Evolutionary conservation across 2,113 vertebrate species (phyloP), one percentile per base, ranked within the genome.

Genomic region (Periophthalmus modestus): DNA sequence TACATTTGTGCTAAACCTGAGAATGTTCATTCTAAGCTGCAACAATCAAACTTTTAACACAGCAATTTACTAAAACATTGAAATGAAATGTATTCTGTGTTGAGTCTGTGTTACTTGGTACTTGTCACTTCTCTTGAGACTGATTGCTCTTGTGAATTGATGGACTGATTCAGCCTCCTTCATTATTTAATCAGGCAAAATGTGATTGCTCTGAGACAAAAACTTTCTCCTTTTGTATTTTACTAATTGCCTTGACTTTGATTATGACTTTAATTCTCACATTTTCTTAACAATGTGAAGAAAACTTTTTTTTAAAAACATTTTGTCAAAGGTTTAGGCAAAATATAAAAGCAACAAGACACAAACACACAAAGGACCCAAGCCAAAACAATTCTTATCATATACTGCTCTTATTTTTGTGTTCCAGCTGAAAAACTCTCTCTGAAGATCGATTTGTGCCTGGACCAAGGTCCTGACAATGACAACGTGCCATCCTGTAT

Each of bases 401-500:
- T 66, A 3, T 65, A 66, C 75, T 72, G 67, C 72, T 58, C 75
- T n/a, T 55, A n/a, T 55, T 21, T 55, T 67, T 75, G 69, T 52
- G 72, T 85, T 82, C 70, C 89, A 99, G 98, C 92, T 99, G 82
- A 97, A 96, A 92, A 99, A 99, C 91, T 96, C 96, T 96, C 96
- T 69, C 87, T 98, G 92, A 98, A 97, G 94, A 96, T 84, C 15
- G 97, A 99, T 81, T 87, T 99, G 88, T 99, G 98, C 93, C 94
- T 99, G 84, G 98, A 99, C 89, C 98, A 99, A 90, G 98, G 98
- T 6, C 97, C 98, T 18, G 96, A 97, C 77, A 96, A 95, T 1
- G 97, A 99, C 93, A 99, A 99, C 36, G 91, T 96, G 59, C 98
- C 69, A 99, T 99, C 85, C 85, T 99, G 89, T 99, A 99, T 72